These are phyloP conservation scores for Pheosia gnoma DNA, from an alignment of 2,888 invertebrate genomes.

Conservation along the genomic window DNA sequence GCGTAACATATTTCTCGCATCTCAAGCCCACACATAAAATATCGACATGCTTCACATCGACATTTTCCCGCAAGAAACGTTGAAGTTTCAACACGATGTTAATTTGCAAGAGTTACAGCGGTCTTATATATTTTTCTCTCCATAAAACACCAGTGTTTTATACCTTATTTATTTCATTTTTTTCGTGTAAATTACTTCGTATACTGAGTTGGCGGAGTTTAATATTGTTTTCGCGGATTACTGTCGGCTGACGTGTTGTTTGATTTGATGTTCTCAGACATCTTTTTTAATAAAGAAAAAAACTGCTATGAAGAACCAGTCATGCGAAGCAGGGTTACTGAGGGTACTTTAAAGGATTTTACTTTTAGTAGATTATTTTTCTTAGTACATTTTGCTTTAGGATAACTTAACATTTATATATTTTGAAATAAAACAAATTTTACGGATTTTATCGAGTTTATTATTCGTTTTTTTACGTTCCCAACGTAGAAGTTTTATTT, in stretches of 20 bases:
- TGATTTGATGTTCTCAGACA: conserved; percentile 9
- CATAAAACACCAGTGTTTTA: background rate
- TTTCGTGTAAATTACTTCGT: conserved; percentile 6
- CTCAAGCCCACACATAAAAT: conserved; percentile 12
- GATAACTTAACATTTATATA: background rate
- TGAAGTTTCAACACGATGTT: conserved; percentile 1
- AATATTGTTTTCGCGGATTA: conserved; percentile 13
- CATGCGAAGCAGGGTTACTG: background rate
- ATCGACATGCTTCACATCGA: conserved; percentile 38
- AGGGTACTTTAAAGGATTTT: background rate
- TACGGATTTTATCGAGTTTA: too few species aligned
- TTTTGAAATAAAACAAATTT: too few species aligned
- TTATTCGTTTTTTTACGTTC: too few species aligned
- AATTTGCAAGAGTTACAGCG: background rate
- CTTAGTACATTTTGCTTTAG: background rate
- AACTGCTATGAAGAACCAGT: background rate
- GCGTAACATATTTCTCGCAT: background rate
- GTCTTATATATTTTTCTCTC: background rate
- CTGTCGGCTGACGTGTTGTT: conserved; percentile 5
- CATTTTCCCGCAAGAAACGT: background rate
- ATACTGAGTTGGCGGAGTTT: conserved; percentile 8
- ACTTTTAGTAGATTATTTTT: conserved; percentile 2
- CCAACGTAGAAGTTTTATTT: too few species aligned
- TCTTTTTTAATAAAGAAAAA: conserved; percentile 5
- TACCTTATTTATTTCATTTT: too few species aligned